phyloP scores from a whole-genome alignment of 2,888 invertebrate species.

The Lasius platythorax region DNA sequence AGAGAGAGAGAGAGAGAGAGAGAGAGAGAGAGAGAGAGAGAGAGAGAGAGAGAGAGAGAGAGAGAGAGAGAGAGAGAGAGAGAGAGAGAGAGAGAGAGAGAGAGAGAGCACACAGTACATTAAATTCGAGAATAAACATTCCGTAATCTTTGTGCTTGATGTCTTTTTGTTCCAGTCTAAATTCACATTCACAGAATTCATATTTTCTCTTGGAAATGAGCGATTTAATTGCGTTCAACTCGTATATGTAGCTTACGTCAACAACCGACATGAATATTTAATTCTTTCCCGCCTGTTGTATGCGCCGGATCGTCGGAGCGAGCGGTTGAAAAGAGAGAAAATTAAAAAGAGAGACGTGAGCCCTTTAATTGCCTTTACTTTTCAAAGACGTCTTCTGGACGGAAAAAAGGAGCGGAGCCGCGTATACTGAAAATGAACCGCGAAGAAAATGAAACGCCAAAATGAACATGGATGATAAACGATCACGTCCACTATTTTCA shows the following conservation, averaged over 20 bases:
- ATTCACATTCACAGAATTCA: not conserved
- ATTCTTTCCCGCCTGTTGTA: not conserved
- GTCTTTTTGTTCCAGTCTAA: not conserved
- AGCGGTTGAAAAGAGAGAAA: not conserved
- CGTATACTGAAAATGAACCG: not conserved
- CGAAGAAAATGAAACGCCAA: constrained; percentile 1
- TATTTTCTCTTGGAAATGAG: not conserved
- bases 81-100: not conserved
- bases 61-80: not conserved
- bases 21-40: not conserved
- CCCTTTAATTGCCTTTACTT: not conserved
- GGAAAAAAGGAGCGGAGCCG: not conserved
- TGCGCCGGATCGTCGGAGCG: not conserved
- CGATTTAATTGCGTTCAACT: not conserved
- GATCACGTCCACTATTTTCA: not conserved
- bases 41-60: not conserved
- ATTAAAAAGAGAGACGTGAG: not conserved
- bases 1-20: not conserved
- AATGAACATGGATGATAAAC: not conserved
- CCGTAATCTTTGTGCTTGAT: not conserved
- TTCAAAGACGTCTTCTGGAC: not conserved
- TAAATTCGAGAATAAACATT: not conserved
- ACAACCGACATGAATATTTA: not conserved
- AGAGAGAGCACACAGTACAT: not conserved
- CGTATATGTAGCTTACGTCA: not conserved